Evolutionary conservation across 2,113 vertebrate genomes (phyloP).

Genomic region (Tragelaphus scriptus): DNA sequence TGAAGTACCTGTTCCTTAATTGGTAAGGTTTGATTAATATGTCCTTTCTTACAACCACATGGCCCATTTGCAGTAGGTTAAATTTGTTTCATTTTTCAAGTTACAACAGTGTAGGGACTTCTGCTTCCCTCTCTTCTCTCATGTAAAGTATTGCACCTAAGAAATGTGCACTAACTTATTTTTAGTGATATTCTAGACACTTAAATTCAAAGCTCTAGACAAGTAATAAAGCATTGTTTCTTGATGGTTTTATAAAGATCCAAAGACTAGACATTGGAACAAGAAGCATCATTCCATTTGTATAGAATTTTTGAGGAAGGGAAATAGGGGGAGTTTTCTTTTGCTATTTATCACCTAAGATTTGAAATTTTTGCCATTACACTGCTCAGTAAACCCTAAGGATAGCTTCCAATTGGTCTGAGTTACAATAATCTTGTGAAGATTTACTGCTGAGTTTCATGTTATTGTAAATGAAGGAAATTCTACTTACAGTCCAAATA

Average conservation of each 20-base stretch:
- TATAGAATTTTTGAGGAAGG: background rate
- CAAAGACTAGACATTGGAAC: background rate
- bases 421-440: slow-evolving; percentile 48
- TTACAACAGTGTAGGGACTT: slow-evolving; percentile 50
- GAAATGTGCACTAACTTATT: background rate
- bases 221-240: slow-evolving; percentile 15
- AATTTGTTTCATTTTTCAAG: slow-evolving; percentile 62
- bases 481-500: slow-evolving; percentile 51
- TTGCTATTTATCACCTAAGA: slow-evolving; percentile 24
- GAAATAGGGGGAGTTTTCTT: background rate
- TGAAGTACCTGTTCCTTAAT: slow-evolving; percentile 51
- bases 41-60: slow-evolving; percentile 37
- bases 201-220: background rate
- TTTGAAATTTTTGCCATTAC: background rate
- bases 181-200: background rate
- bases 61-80: slow-evolving; percentile 30
- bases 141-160: slow-evolving; percentile 32
- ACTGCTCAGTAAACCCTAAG: slow-evolving; percentile 30
- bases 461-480: slow-evolving; percentile 50
- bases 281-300: background rate
- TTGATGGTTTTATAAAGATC: background rate
- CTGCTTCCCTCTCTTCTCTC: slow-evolving; percentile 34
- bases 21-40: slow-evolving; percentile 51
- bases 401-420: slow-evolving; percentile 31
- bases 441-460: slow-evolving; percentile 43